A percentile compares a stretch with the other conserved stretches of the same genome.
phyloP scores from a whole-genome alignment of 2,797 vertebrate species.

The Rhyacichthys aspro region DNA sequence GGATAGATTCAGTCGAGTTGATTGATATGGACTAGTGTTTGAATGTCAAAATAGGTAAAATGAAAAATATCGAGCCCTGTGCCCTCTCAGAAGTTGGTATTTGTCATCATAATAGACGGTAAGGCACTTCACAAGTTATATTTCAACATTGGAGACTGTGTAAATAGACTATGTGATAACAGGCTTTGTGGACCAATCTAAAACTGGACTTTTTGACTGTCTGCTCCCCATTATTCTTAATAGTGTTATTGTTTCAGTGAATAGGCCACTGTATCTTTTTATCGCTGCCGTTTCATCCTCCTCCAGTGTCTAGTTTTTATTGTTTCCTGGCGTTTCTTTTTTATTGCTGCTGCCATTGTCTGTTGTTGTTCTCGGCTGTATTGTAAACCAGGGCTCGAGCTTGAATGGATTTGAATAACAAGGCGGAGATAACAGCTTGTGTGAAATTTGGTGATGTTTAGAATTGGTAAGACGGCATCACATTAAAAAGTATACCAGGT shows the following conservation, averaged over 20 bases:
- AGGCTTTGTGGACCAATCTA: neutral
- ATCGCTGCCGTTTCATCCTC: neutral
- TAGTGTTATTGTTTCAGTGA: neutral
- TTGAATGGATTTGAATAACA: constrained; percentile 11
- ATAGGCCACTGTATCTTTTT: neutral
- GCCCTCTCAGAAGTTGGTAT: too few relatives aligned
- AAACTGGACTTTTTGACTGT: neutral
- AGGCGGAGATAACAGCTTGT: constrained; percentile 1
- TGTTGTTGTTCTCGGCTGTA: neutral
- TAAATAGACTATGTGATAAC: too few relatives aligned
- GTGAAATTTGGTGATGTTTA: neutral
- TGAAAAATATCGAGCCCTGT: neutral
- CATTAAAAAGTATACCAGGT: neutral
- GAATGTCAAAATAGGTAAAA: neutral
- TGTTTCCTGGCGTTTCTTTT: constrained; percentile 2
- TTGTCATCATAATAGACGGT: too few relatives aligned
- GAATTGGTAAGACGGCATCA: neutral
- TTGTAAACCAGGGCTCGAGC: neutral
- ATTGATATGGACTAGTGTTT: constrained; percentile 42
- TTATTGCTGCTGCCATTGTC: neutral
- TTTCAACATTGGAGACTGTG: too few relatives aligned
- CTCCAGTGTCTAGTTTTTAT: constrained; percentile 1
- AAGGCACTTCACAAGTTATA: too few relatives aligned
- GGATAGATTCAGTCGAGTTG: constrained; percentile 12
- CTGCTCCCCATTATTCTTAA: neutral